Evolutionary conservation across 2,797 vertebrate species (phyloP), one percentile per base, ranked within the genome.

Genomic region (Cetoscarus ocellatus): DNA sequence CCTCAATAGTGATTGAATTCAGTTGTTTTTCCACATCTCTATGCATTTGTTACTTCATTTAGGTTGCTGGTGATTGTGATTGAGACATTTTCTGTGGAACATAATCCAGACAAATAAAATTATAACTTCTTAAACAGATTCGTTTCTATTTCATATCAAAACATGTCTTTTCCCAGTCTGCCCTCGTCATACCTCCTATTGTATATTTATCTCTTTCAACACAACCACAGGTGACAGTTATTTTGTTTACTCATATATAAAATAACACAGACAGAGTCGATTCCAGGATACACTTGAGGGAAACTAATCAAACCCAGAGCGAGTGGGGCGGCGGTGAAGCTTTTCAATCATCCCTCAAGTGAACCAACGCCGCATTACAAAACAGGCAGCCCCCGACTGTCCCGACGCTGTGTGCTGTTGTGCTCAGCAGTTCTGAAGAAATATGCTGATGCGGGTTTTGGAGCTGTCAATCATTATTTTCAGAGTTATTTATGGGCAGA

Each of bases 271-370:
- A 49, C 73, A 48, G 44, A 61, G 66, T 8, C 0, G 35, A 76
- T 67, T 53, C 61, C 18, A 34, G 50, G 65, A 73, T 6, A 59
- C 71, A 44, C 63, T 54, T 10, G n/a, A 56, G 47, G 83, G 68
- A 13, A 73, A 86, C 59, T 80, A 80, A 86, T 88, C 76, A 75
- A 75, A 79, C 42, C 64, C 49, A 1, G 38, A 72, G 75, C 38
- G 39, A 68, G 75, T 18, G 8, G 39, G 52, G 67, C 34, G 10
- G 27, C 12, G 15, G 3, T 40, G 67, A 53, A 36, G 67, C 15
- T 65, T 85, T 87, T 86, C 80, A 86, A 83, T 91, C 83, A 89
- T 73, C 61, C 17, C 39, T 12, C 0, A 14, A n/a, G 59, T 10
- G 9, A 71, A 76, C 59, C 44, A 38, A 62, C 69, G 0, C 50